A percentile compares a stretch with the other conserved stretches of the same genome.
Evolutionary conservation across 2,888 invertebrate genomes (phyloP).

Genomic region (Xestia ashworthii): DNA sequence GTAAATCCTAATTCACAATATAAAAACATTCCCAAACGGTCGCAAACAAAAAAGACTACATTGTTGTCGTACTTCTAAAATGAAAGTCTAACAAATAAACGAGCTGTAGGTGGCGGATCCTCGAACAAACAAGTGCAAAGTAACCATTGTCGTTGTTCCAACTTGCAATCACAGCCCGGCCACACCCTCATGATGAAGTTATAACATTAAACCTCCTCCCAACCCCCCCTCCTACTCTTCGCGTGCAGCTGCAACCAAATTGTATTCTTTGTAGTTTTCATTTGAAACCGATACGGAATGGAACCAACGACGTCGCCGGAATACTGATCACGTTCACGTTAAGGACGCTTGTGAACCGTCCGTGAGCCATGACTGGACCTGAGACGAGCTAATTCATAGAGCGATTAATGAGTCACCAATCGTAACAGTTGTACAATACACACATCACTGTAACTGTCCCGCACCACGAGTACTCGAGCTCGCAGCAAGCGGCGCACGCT

Average conservation of each 20-base stretch:
- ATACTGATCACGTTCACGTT: slow-evolving; percentile 41
- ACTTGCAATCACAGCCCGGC: slow-evolving; percentile 28
- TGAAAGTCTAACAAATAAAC: slow-evolving; percentile 6
- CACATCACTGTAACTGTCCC: background rate
- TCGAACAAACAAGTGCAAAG: slow-evolving; percentile 25
- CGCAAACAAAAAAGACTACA: background rate
- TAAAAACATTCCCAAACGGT: background rate
- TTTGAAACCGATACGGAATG: slow-evolving; percentile 45
- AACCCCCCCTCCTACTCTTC: background rate
- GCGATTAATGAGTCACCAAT: slow-evolving; percentile 21
- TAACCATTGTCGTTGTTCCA: slow-evolving; percentile 35
- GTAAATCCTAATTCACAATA: background rate
- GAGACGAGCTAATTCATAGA: background rate
- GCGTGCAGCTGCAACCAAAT: slow-evolving; percentile 38
- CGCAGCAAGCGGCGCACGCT: slow-evolving; percentile 3
- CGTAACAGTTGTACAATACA: background rate
- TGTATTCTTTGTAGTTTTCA: slow-evolving; percentile 40
- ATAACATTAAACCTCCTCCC: slow-evolving; percentile 38
- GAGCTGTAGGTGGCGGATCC: background rate
- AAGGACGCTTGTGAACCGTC: slow-evolving; percentile 4
- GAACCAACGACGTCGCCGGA: background rate
- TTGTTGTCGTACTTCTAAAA: background rate
- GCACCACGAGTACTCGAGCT: background rate
- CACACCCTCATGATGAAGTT: slow-evolving; percentile 31
- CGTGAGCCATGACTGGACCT: background rate